A percentile compares a stretch with the other conserved stretches of the same genome.
Conservation (phyloP, 1,140 invertebrate species). For the Drosophila pseudoananassae region DNA sequence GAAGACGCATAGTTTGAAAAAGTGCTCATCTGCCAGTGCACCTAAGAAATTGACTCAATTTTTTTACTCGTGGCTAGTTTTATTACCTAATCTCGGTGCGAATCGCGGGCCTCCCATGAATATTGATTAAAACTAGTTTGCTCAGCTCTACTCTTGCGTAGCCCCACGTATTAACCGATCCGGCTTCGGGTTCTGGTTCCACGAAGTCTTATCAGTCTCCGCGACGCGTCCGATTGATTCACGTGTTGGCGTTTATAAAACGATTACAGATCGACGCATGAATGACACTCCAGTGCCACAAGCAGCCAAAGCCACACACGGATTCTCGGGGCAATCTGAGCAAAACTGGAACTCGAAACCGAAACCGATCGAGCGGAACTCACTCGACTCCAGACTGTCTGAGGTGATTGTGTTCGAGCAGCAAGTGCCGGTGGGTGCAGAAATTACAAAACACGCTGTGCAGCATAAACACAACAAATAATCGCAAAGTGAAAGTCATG, state of each 20-base stretch:
- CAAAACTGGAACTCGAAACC: conserved; percentile 38
- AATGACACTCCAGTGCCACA: conserved; percentile 62
- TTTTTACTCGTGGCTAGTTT: background rate
- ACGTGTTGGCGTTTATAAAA: conserved; percentile 77
- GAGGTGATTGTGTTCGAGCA: conserved; percentile 12
- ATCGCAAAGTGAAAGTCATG: conserved; percentile 70
- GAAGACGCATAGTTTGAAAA: conserved; percentile 8
- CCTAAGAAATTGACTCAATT: conserved; percentile 14
- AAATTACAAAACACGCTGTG: conserved; percentile 18
- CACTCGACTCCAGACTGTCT: conserved; percentile 34
- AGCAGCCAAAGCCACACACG: conserved; percentile 35
- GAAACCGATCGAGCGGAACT: conserved; percentile 32
- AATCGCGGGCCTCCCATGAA: conserved; percentile 31
- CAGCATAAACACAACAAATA: conserved; percentile 3
- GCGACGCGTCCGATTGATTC: conserved; percentile 33
- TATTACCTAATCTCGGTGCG: conserved; percentile 7
- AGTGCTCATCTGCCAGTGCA: conserved; percentile 13
- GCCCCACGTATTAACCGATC: background rate
- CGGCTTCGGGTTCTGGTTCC: conserved; percentile 16
- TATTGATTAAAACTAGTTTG: conserved; percentile 26
- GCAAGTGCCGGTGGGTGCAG: conserved; percentile 1
- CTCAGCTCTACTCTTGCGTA: too few relatives aligned
- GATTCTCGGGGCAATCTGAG: conserved; percentile 7
- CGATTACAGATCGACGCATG: conserved; percentile 52
- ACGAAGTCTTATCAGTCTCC: conserved; percentile 53